A percentile compares a stretch with the other conserved stretches of the same genome.
phyloP scores from a whole-genome alignment of 2,888 invertebrate genomes.

The Lordiphosa fenestrarum region DNA sequence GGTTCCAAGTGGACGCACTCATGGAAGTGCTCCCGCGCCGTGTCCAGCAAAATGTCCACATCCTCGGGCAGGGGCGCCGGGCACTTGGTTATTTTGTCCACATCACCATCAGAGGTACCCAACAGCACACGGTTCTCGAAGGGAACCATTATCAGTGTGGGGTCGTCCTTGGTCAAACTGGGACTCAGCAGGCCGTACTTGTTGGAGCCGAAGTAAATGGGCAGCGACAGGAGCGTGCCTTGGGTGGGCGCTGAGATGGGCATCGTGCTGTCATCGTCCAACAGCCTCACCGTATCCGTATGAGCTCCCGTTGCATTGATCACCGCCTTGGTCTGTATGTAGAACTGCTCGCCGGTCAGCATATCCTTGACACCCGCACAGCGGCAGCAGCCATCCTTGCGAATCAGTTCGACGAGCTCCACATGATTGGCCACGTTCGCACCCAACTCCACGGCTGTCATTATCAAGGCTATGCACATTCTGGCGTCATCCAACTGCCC shows the following conservation, averaged over 20 bases:
- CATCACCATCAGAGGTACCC: constrained; percentile 97
- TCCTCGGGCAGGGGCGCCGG: constrained; percentile 97
- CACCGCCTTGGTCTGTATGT: constrained; percentile 92
- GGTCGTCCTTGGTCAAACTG: constrained; percentile 92
- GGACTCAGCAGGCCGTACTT: constrained; percentile 99
- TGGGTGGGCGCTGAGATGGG: constrained; percentile 87
- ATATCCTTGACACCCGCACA: constrained; percentile 87
- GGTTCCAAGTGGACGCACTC: constrained; percentile 96
- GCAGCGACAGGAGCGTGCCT: constrained; percentile 82
- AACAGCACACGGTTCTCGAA: constrained; percentile 96
- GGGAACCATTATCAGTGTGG: constrained; percentile 99
- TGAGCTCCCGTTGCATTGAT: constrained; percentile 99
- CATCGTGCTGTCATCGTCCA: constrained; percentile 92
- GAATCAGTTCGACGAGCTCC: constrained; percentile 87
- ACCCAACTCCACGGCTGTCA: constrained; percentile 96
- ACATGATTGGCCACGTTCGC: constrained; percentile 97
- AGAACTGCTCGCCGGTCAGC: constrained; percentile 89
- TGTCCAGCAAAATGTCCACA: constrained; percentile 96
- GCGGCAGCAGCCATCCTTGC: constrained; percentile 81
- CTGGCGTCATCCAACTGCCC: constrained; percentile 99
- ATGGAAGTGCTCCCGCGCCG: constrained; percentile 96
- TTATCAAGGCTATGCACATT: constrained; percentile 96
- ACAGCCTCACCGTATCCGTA: constrained; percentile 93
- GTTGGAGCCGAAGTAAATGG: constrained; percentile 97
- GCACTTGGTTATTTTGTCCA: constrained; percentile 89